Percentiles rank a stretch among this genome's conserved stretches.
Evolutionary conservation across 2,113 vertebrate species (phyloP).

Genomic region (Puffinus mauretanicus): DNA sequence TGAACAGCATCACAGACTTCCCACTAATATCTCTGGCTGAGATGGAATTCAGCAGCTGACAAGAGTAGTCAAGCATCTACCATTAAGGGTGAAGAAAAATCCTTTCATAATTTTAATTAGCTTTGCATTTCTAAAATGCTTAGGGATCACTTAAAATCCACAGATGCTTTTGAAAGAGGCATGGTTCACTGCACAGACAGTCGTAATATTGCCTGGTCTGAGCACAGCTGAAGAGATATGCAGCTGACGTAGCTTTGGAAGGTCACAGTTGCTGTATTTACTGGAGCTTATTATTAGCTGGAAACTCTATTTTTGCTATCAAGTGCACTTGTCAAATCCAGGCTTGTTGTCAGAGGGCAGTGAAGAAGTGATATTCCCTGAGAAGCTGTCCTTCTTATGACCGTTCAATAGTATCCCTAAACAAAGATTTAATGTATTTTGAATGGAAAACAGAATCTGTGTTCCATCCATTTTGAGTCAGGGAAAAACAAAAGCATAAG

Average conservation of each 20-base stretch:
- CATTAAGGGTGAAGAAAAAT: constrained; percentile 28
- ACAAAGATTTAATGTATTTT: constrained; percentile 66
- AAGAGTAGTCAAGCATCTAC: constrained; percentile 5
- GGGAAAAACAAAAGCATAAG: constrained; percentile 41
- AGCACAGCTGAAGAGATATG: neutral
- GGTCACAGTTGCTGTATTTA: constrained; percentile 51
- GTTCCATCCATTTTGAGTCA: constrained; percentile 32
- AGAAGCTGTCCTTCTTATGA: constrained; percentile 64
- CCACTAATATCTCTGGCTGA: neutral
- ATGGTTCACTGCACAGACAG: constrained; percentile 23
- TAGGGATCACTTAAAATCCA: constrained; percentile 57
- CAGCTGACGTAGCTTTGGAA: constrained; percentile 30
- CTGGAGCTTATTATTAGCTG: constrained; percentile 59
- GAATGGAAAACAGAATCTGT: constrained; percentile 55
- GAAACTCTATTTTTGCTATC: constrained; percentile 51
- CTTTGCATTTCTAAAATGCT: constrained; percentile 58
- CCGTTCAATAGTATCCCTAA: constrained; percentile 45
- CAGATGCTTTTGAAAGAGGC: constrained; percentile 42
- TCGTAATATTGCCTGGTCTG: neutral
- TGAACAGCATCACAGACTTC: neutral
- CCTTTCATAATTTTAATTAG: constrained; percentile 47
- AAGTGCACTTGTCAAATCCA: constrained; percentile 59
- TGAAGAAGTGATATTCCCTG: constrained; percentile 59
- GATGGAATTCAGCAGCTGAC: neutral
- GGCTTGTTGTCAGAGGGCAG: constrained; percentile 37